Evolutionary conservation across 2,797 vertebrate species (phyloP).

Genomic region (Sebastes itinus): DNA sequence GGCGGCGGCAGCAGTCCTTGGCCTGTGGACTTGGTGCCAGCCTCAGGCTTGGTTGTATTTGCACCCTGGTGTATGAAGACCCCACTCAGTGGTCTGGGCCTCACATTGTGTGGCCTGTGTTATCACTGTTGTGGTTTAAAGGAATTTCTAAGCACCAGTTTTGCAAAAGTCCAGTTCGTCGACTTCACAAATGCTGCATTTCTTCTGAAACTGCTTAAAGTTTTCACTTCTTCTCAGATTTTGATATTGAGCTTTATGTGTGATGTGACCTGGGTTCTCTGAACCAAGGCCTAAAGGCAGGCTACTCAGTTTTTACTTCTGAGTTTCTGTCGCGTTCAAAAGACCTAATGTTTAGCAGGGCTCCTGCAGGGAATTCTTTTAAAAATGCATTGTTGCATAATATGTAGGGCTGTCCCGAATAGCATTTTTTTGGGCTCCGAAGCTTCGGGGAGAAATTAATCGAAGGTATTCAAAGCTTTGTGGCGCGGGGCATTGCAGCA

Average conservation of each 20-base stretch:
- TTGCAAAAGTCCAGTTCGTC: background rate
- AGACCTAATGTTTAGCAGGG: background rate
- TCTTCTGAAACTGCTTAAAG: background rate
- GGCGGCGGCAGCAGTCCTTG: background rate
- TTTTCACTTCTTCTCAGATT: background rate
- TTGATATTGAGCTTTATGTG: background rate
- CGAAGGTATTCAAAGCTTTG: too few relatives aligned
- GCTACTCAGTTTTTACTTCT: slow-evolving; percentile 29
- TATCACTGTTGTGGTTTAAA: slow-evolving; percentile 2
- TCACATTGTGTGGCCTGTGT: background rate
- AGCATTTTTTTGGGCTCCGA: too few relatives aligned
- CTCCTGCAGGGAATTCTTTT: background rate
- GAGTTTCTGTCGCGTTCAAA: slow-evolving; percentile 3
- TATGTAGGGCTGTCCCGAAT: background rate
- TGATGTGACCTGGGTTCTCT: slow-evolving; percentile 33
- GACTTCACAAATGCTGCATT: background rate
- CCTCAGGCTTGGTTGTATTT: background rate
- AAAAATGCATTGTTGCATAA: background rate
- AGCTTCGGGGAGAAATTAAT: too few relatives aligned
- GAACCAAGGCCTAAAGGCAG: slow-evolving; percentile 15
- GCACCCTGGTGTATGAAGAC: background rate
- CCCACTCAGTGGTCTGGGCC: background rate
- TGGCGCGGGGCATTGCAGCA: too few relatives aligned
- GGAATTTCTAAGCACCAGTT: background rate
- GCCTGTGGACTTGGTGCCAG: slow-evolving; percentile 9